Base-by-base conservation (phyloP, 2,797 vertebrate species). In the Xyrichtys novacula region DNA sequence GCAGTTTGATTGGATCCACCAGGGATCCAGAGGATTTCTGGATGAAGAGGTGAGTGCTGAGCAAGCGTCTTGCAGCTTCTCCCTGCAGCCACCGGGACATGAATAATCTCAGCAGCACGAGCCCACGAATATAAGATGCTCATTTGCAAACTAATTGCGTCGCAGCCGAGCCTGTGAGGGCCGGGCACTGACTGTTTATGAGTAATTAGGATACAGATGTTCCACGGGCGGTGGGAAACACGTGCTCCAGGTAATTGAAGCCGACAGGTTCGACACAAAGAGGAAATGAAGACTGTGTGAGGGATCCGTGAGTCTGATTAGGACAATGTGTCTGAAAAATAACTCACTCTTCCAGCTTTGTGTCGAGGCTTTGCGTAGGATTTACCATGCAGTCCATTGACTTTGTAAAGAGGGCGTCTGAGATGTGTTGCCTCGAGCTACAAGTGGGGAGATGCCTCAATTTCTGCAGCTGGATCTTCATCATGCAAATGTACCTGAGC, bases 151-250 rank as follows among this genome's bases (percentile, higher is more conserved):
- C 81, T 88, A 87, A 90, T 86, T 87, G 81, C 20, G 19, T 64
- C 31, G 25, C 52, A 74, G 49, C 59, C 0, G 36, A 46, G 64
- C 56, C 78, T n/a, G 34, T 48, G 74, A 85, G 75, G 55, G n/a
- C 34, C 2, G 28, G 44, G 78, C 69, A n/a, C 36, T 5, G 43
- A 50, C 62, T 83, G 74, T 78, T 81, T 81, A 76, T 48, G 74
- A 86, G 72, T 75, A 88, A 88, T 88, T 90, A 89, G 79, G 74
- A 80, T 68, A 68, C 86, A 83, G 83, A 87, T 83, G 88, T 83
- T 38, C 34, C 72, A 29, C 25, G 46, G 26, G 76, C 55, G 16
- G 58, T 6, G 19, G 57, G 23, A 75, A 74, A 72, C 82, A 53
- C 78, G 71, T 23, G 67, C 82, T 76, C 55, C 69, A 71, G 81